These are phyloP conservation scores for Leptatherina wallacei DNA, from an alignment of 2,797 vertebrate species.

Conservation along the genomic window DNA sequence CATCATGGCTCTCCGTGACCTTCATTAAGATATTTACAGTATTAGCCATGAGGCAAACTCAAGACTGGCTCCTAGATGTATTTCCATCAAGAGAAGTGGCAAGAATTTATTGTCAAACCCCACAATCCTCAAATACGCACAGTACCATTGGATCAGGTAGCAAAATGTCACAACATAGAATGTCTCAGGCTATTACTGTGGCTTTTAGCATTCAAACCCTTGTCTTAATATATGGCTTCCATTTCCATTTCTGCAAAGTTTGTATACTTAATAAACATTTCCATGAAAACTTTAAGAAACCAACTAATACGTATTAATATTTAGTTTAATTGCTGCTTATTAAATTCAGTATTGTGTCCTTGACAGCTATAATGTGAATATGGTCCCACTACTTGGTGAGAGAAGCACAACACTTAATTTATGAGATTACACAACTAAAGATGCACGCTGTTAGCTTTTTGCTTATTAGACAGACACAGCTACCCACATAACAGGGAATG, in stretches of 20 bases:
- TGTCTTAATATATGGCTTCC: neutral
- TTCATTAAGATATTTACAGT: constrained; percentile 35
- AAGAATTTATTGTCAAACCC: constrained; percentile 6
- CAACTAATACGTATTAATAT: neutral
- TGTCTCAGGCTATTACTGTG: neutral
- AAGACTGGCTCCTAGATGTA: neutral
- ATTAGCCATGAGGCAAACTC: constrained; percentile 1
- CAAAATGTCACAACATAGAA: neutral
- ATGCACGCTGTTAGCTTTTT: neutral
- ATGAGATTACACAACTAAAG: neutral
- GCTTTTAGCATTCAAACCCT: constrained; percentile 1
- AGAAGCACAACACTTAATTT: neutral
- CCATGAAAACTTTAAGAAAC: neutral
- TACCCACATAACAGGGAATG: neutral
- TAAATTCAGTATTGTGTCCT: neutral
- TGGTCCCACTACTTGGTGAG: neutral
- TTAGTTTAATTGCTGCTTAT: neutral
- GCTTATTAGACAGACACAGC: neutral
- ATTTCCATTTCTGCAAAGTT: neutral
- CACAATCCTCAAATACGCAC: neutral
- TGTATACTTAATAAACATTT: neutral
- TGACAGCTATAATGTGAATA: neutral
- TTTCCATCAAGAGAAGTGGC: neutral
- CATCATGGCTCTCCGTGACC: constrained; percentile 33
- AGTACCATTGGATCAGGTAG: neutral